Evolutionary conservation across 2,797 vertebrate genomes (phyloP).

Genomic region (Melanitta fusca): DNA sequence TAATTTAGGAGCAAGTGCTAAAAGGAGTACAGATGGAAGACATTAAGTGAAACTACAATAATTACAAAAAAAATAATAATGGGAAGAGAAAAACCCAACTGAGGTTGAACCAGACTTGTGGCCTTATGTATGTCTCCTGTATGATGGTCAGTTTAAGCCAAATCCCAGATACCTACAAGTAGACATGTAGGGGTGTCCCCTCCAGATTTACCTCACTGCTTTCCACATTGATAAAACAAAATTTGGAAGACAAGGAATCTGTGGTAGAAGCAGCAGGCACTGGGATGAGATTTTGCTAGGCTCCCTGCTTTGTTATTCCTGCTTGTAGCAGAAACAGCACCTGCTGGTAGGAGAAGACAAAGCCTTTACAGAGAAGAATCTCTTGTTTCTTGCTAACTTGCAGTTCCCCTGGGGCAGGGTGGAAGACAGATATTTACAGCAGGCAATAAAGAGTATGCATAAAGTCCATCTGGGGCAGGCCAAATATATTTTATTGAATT

Average conservation of each 20-base stretch:
- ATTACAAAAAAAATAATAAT: slow-evolving; percentile 21
- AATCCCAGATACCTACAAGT: neutral
- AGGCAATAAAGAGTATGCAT: neutral
- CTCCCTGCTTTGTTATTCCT: neutral
- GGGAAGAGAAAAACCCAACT: neutral
- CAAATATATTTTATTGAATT: slow-evolving; percentile 23
- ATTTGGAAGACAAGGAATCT: neutral
- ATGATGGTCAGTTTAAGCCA: neutral
- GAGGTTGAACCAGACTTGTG: neutral
- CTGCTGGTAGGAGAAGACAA: neutral
- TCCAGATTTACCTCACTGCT: neutral
- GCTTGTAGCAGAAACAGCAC: slow-evolving; percentile 13
- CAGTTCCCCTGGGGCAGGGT: neutral
- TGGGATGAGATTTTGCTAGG: neutral
- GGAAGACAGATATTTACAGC: slow-evolving; percentile 38
- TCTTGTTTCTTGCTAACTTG: neutral
- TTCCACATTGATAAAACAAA: neutral
- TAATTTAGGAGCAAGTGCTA: slow-evolving; percentile 54
- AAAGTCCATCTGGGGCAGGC: slow-evolving; percentile 5
- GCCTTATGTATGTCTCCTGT: neutral
- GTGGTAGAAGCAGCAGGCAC: neutral
- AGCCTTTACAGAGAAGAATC: neutral
- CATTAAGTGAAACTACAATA: neutral
- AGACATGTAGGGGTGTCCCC: neutral
- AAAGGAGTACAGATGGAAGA: slow-evolving; percentile 35